A percentile compares a stretch with the other conserved stretches of the same genome.
Conservation (phyloP, 2,113 vertebrate genomes). For the Phylloscopus trochiloides region DNA sequence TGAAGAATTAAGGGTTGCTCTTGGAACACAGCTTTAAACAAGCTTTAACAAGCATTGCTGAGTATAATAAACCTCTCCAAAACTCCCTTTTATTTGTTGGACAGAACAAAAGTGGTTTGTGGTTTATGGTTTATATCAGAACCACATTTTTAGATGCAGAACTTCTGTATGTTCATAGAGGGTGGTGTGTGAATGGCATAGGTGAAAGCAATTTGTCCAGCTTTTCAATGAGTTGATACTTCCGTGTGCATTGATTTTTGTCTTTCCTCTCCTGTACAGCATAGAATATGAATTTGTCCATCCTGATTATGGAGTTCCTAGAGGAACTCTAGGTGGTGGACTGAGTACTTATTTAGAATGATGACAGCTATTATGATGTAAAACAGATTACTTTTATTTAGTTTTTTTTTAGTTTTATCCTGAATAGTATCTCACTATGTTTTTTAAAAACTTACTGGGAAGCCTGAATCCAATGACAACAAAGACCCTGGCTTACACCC, state of each 20-base stretch:
- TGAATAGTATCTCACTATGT: background rate
- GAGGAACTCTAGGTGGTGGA: background rate
- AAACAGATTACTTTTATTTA: background rate
- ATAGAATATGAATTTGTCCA: background rate
- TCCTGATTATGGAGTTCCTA: background rate
- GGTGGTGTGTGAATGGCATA: background rate
- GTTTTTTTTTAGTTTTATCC: background rate
- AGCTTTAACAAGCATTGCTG: background rate
- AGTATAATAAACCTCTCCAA: background rate
- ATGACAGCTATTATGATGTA: background rate
- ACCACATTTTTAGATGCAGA: background rate
- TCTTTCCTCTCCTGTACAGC: background rate
- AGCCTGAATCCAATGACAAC: background rate
- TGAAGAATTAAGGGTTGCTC: background rate
- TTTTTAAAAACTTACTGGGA: background rate
- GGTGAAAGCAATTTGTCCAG: background rate
- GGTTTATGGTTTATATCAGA: background rate
- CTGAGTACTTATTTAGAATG: background rate
- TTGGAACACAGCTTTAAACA: background rate
- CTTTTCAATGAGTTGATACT: background rate
- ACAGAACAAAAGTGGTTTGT: background rate
- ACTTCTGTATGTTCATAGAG: background rate
- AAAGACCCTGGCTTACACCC: background rate
- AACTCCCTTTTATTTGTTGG: background rate
- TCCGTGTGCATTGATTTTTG: background rate